Base-by-base conservation (phyloP, 2,888 invertebrate genomes). In the Pandemis heparana region DNA sequence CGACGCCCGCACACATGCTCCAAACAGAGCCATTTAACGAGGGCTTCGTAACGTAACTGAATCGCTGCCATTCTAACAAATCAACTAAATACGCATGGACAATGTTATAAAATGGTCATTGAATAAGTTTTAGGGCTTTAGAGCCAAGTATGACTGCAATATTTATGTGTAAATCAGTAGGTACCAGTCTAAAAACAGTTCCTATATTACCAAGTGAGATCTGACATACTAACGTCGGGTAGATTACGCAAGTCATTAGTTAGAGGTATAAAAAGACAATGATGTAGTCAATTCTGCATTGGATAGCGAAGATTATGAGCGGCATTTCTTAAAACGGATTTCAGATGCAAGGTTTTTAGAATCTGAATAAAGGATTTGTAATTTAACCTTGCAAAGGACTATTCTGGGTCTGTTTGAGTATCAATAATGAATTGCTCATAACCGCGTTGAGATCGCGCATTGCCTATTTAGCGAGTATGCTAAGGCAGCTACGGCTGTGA, bases 1-100 rank as follows among this genome's bases (percentile, higher is more conserved):
- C 66, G 62, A 43, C 67, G 67, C 67, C 69, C 69, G 72, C 69
- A 63, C 72, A 73, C 69, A 69, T 69, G 69, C 51, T 48, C 73
- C 64, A 64, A 59, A 69, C 43, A 72, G 67, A 72, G 53, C 39
- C 41, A 65, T 3, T 32, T 43, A 10, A n/a, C 48, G 68, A 60
- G 60, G 70, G 32, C 43, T 60, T 51, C 14, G 23, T 12, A 32
- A 69, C 14, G 23, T 12, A 32, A 69, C 48, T 48, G 5, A 48
- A 48, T 65, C 64, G 59, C 53, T 43, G 10, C 51, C 48, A 59
- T 6, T 14, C 18, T 43, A 23, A 32, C 10, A 12, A 41, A 48
- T 56, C 16, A 39, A 53, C 9, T 14, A 39, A 53, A 5, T 14
- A 61, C 32, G 12, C 43, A 16, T 23, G 48, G 12, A 14, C 8